A percentile compares a stretch with the other conserved stretches of the same genome.
phyloP scores from a whole-genome alignment of 2,888 invertebrate genomes.

The Tinea semifulvella region DNA sequence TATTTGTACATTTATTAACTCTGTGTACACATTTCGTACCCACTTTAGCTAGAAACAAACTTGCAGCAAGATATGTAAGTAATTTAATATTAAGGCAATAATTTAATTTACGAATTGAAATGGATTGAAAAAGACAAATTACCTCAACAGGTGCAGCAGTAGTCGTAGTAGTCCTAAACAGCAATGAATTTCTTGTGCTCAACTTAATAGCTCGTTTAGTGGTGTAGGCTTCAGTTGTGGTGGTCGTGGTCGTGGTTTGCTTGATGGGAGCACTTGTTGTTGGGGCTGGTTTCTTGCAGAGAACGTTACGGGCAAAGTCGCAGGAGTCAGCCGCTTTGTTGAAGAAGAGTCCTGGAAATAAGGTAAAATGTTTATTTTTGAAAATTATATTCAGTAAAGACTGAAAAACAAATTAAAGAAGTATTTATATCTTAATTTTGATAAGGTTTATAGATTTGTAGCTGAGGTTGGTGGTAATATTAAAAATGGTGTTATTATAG shows the following conservation, averaged over 20 bases:
- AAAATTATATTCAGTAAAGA: too few species aligned
- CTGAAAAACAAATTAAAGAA: too few species aligned
- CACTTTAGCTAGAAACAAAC: too few species aligned
- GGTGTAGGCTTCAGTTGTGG: constrained; percentile 45
- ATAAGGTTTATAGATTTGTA: too few species aligned
- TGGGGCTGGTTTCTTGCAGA: constrained; percentile 73
- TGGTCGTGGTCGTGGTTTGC: constrained; percentile 52
- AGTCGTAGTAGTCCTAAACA: constrained; percentile 50
- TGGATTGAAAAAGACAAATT: too few species aligned
- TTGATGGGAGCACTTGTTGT: constrained; percentile 56
- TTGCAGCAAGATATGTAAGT: too few species aligned
- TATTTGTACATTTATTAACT: background rate
- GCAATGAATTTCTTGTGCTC: constrained; percentile 47
- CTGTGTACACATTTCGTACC: background rate
- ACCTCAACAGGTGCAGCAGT: constrained; percentile 48
- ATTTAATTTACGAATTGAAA: too few species aligned
- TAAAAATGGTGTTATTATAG: too few species aligned
- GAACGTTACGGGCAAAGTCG: constrained; percentile 89
- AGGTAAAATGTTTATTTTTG: constrained; percentile 1
- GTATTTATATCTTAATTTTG: too few species aligned
- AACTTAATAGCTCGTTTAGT: constrained; percentile 47
- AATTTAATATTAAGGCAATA: too few species aligned
- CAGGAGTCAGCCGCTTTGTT: constrained; percentile 93
- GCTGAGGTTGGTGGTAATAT: too few species aligned
- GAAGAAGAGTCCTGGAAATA: constrained; percentile 78